Base-by-base conservation (phyloP, 2,797 vertebrate species). In the Gambelia wislizenii region DNA sequence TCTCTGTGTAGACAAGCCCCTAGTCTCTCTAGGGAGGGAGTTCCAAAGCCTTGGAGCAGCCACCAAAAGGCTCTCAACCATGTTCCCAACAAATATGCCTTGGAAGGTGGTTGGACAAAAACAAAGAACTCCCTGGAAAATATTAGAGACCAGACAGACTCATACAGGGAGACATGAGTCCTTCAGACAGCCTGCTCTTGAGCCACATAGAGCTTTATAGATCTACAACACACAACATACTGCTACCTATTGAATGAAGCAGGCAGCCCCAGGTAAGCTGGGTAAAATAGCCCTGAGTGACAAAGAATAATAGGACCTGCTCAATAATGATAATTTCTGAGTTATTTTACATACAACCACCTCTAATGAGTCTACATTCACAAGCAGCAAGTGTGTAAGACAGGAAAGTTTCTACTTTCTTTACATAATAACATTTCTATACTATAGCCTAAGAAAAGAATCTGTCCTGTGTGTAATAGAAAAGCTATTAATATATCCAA, bases 401-500 rank as follows among this genome's bases (percentile, higher is more conserved):
- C 1, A 76, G 20, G 72, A 59, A 80, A 22, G 47, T 79, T 87
- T 54, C 49, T 59, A 59, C 30, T 18, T 83, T 83, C 36, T 33
- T 47, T 47, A 47, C 2, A 13, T 76, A 52, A 77, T 49, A 83
- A 52, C 83, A 47, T 72, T 85, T 64, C 67, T 52, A 64, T 10
- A 74, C 30, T 49, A 12, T 33, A 89, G 44, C 27, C 42, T n/a
- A 74, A 75, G 75, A 18, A 70, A 85, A 20, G 33, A 20, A 79
- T 39, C 14, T 67, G 56, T 54, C 52, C 30, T 59, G 59, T 42
- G 36, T 64, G 49, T 52, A 54, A 74, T 64, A 54, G 54, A 82
- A 82, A 85, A 74, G 12, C 27, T 44, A 89, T 86, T 67, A 86
- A 86, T 89, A 76, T 74, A 89, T 86, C 36, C 72, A 86, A 89